Base-by-base conservation (phyloP, 2,888 invertebrate genomes). In the Itoplectis maculator region DNA sequence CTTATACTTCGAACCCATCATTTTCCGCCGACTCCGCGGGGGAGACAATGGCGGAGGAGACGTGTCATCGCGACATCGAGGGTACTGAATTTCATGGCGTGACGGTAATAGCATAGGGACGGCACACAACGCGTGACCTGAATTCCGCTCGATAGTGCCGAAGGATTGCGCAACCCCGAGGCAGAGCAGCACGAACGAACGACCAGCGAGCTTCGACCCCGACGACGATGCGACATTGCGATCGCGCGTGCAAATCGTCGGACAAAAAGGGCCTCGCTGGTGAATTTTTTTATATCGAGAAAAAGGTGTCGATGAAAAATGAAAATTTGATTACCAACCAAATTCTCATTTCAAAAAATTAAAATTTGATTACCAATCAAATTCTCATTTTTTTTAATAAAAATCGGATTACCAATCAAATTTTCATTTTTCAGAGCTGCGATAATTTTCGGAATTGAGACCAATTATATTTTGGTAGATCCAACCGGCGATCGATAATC, bases 51-150 rank as follows among this genome's bases (percentile, higher is more conserved):
- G n/a, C n/a, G n/a, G 51, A 73, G 61, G 72, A 69, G 74, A 51
- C 68, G 77, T 63, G 79, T 77, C 82, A 84, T 85, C 59, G n/a
- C 15, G 61, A 65, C n/a, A n/a, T 65, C 84, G 87, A 87, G 82
- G 79, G 85, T 81, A 85, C 86, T 82, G 82, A 85, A 85, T 88
- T 88, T 86, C 77, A 82, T 82, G 86, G 79, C 83, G 79, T 82
- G 83, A 86, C 87, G 88, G 83, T 88, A 88, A 88, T 85, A 86
- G 86, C 88, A 87, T 85, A 87, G 87, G 87, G n/a, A n/a, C n/a
- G n/a, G n/a, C n/a, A 89, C 84, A 86, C 85, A 86, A 87, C 87
- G 89, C 86, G 87, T 91, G 91, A 91, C 91, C 91, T 90, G 89
- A 90, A 91, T 91, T 89, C 89, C 88, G 63, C 79, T 68, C 85